Evolutionary conservation across 1,140 invertebrate genomes (phyloP), one percentile per base, ranked within the genome.

Genomic region (Ceratina japonica): DNA sequence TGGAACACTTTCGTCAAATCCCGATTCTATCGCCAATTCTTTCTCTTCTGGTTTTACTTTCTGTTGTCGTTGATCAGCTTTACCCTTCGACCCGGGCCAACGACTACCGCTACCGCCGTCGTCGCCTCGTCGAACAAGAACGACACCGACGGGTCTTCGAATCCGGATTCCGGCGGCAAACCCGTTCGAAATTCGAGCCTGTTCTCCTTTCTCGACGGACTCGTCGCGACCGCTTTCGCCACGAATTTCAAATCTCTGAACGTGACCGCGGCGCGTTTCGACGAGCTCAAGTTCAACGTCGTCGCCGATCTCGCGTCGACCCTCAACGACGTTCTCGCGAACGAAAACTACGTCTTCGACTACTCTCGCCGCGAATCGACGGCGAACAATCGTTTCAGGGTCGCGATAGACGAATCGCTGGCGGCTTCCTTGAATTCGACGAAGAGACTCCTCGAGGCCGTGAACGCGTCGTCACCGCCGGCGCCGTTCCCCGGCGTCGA

Each of bases 1-100:
- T 99, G 98, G 98, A 97, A 98, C 86, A 97, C 98, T 0, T 99
- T 99, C 92, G 97, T 98, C 1, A 98, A 98, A 92, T 97, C 95
- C 75, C 94, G 95, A 79, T 99, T 99, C 90, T 99, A 98, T 89
- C 94, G 96, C 12, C 96, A 98, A 88, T 98, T 99, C 89, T 96
- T 97, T 73, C 93, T 98, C 44, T 99, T 99, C 89, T 94, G 95
- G 0, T 94, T 96, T 51, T 99, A 99, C 91, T 99, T 99, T 87
- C 85, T 98, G 0, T 93, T 98, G 2, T 98, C 97, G 10, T 90
- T 98, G 44, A 94, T 97, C 8, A 97, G 97, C 84, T 98, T 99
- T 86, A 96, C 96, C 0, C 91, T 98, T 61, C 93, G 98, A 1
- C 98, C 98, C 0, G 97, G 97, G 2, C 95, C 96, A 22, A 87